These are phyloP conservation scores for Mycteria americana DNA, from an alignment of 2,797 vertebrate genomes.

Conservation along the genomic window DNA sequence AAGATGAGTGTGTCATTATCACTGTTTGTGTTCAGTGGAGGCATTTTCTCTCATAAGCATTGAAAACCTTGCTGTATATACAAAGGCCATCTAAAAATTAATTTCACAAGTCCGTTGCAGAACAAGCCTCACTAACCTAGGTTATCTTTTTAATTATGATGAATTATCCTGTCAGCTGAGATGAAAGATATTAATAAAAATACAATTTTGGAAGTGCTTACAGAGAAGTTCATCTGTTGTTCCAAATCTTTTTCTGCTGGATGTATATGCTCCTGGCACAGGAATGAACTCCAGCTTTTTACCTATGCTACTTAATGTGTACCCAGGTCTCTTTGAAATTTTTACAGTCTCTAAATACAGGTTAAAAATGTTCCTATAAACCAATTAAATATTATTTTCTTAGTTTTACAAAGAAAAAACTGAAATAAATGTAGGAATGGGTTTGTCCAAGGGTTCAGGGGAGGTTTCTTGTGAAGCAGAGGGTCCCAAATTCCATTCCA, in stretches of 20 bases:
- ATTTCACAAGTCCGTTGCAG: not conserved
- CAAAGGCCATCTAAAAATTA: conserved; percentile 16
- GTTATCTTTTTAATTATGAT: conserved; percentile 49
- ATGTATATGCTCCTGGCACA: not conserved
- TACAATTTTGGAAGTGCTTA: not conserved
- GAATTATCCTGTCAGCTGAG: conserved; percentile 34
- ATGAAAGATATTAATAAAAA: conserved; percentile 40
- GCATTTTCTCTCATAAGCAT: not conserved
- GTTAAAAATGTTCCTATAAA: not conserved
- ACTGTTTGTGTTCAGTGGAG: not conserved
- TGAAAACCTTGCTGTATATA: not conserved
- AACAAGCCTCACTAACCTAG: not conserved
- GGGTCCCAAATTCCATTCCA: not conserved
- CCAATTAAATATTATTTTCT: not conserved
- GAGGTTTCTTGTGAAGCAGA: not conserved
- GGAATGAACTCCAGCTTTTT: not conserved
- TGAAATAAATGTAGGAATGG: not conserved
- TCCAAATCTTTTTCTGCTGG: not conserved
- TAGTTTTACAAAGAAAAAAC: not conserved
- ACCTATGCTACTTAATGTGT: not conserved
- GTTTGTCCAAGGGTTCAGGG: not conserved
- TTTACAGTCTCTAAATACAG: not conserved
- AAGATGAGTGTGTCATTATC: not conserved
- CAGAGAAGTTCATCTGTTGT: not conserved
- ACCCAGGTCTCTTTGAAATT: not conserved